Conservation (phyloP, 2,888 invertebrate genomes). For the Baronia brevicornis region DNA sequence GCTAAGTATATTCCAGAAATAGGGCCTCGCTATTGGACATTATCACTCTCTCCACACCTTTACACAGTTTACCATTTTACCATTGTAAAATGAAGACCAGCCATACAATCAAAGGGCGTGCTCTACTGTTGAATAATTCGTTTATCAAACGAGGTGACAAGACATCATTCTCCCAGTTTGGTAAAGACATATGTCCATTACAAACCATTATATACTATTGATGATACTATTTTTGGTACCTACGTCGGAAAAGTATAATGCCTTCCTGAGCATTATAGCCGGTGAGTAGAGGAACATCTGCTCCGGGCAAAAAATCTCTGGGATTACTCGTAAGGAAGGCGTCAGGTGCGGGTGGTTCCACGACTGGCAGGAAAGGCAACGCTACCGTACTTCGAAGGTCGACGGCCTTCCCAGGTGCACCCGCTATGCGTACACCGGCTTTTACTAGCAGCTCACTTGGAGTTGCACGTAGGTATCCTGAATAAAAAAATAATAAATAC, state of each 20-base stretch:
- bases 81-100: too few species aligned
- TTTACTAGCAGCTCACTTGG: conserved; percentile 76
- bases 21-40: too few species aligned
- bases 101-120: too few species aligned
- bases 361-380: conserved; percentile 75
- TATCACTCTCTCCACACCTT: too few species aligned
- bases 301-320: conserved; percentile 57
- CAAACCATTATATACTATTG: not conserved
- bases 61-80: too few species aligned
- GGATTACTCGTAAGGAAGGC: conserved; percentile 76
- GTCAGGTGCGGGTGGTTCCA: conserved; percentile 53
- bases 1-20: too few species aligned
- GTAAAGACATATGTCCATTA: conserved; percentile 1
- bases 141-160: too few species aligned
- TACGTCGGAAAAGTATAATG: conserved; percentile 77
- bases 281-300: conserved; percentile 77
- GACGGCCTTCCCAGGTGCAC: conserved; percentile 44
- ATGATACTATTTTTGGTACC: conserved; percentile 36
- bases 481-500: conserved; percentile 1
- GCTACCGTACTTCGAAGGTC: conserved; percentile 77
- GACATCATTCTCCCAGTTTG: too few species aligned
- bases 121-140: too few species aligned
- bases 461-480: conserved; percentile 74
- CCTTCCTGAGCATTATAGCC: conserved; percentile 81
- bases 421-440: conserved; percentile 70